phyloP scores from a whole-genome alignment of 2,888 invertebrate genomes.

The Sphaerophoria taeniata region DNA sequence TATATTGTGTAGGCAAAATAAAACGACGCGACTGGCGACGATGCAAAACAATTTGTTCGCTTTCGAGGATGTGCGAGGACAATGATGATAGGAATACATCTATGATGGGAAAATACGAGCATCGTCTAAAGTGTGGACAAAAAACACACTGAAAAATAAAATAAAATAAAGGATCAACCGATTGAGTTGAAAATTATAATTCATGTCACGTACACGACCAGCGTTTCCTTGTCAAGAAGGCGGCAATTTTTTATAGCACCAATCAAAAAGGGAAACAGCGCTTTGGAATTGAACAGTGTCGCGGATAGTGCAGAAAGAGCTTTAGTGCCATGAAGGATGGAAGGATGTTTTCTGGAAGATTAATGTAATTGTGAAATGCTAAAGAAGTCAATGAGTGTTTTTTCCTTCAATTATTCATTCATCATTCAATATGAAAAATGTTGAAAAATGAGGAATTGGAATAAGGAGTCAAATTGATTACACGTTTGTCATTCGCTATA shows the following conservation, averaged over 20 bases:
- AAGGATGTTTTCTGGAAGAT: not conserved
- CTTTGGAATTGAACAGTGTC: too few relatives aligned
- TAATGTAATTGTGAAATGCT: not conserved
- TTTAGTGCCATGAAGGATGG: too few relatives aligned
- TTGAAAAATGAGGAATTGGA: not conserved
- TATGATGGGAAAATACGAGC: not conserved
- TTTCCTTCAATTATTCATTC: slow-evolving; percentile 22
- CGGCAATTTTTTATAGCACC: slow-evolving; percentile 26
- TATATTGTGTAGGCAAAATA: slow-evolving; percentile 6
- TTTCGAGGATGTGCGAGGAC: slow-evolving; percentile 1
- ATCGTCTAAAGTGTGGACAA: slow-evolving; percentile 7
- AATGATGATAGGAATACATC: not conserved
- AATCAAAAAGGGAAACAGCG: slow-evolving; percentile 1
- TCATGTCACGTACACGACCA: slow-evolving; percentile 10
- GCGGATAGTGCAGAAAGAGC: too few relatives aligned
- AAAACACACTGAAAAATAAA: not conserved
- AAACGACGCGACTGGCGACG: too few relatives aligned
- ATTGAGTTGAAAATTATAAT: slow-evolving; percentile 18
- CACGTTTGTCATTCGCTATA: too few relatives aligned
- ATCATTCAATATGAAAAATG: not conserved
- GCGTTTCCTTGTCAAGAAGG: slow-evolving; percentile 9
- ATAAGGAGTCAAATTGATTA: not conserved
- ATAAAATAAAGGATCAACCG: not conserved
- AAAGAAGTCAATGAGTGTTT: slow-evolving; percentile 23
- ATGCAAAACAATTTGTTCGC: not conserved